phyloP scores from a whole-genome alignment of 2,797 vertebrate genomes.

The Rhinatrema bivittatum region DNA sequence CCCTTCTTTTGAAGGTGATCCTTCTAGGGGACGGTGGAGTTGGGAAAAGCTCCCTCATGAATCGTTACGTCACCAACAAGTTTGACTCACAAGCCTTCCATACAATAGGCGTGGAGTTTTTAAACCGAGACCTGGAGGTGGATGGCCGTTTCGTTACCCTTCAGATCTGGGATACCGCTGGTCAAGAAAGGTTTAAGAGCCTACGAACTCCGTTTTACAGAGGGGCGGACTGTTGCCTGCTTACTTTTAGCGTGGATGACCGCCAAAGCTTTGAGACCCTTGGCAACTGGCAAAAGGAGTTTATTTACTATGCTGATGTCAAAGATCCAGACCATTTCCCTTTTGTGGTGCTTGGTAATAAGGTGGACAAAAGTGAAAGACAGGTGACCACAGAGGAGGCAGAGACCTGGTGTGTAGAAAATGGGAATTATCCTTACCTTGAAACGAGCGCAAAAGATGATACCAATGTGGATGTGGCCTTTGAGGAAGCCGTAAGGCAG shows the following conservation, averaged over 20 bases:
- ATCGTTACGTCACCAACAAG: conserved; percentile 94
- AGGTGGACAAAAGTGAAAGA: conserved; percentile 84
- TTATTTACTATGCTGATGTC: conserved; percentile 88
- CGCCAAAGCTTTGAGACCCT: conserved; percentile 95
- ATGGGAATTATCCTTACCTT: conserved; percentile 86
- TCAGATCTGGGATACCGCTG: conserved; percentile 97
- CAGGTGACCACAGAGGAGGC: conserved; percentile 87
- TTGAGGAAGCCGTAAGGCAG: conserved; percentile 90
- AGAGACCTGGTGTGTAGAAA: conserved; percentile 85
- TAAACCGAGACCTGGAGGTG: conserved; percentile 93
- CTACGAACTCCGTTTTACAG: conserved; percentile 93
- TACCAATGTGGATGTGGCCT: conserved; percentile 89
- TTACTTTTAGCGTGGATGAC: conserved; percentile 92
- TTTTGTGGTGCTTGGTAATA: conserved; percentile 93
- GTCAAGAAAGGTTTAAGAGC: conserved; percentile 95
- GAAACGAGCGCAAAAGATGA: conserved; percentile 97
- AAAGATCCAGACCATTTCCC: conserved; percentile 87
- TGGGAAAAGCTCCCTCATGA: conserved; percentile 96
- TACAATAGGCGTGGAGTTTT: conserved; percentile 95
- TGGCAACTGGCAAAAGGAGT: conserved; percentile 91
- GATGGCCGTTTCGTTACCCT: conserved; percentile 90
- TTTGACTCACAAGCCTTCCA: conserved; percentile 97
- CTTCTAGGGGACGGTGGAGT: conserved; percentile 94
- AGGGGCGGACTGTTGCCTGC: conserved; percentile 92
- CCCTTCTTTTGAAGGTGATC: conserved; percentile 90